phyloP scores from a whole-genome alignment of 1,140 invertebrate species.

The Leucophenga varia region DNA sequence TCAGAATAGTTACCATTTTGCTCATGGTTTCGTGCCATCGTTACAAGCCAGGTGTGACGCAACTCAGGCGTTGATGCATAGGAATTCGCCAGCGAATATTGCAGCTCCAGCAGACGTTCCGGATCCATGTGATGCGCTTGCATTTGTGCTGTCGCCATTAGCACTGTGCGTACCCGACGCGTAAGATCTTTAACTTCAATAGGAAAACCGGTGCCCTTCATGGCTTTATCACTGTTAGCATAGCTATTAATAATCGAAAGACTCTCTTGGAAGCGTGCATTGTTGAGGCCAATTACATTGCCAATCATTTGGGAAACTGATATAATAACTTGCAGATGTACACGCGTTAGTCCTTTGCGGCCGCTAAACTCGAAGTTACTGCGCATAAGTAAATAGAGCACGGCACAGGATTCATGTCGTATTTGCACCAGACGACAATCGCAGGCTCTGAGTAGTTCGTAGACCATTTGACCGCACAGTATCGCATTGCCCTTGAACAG shows the following conservation, averaged over 20 bases:
- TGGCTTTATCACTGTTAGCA: conserved; percentile 87
- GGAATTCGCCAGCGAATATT: conserved; percentile 90
- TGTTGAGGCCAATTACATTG: conserved; percentile 82
- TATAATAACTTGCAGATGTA: conserved; percentile 87
- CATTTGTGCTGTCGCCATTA: conserved; percentile 92
- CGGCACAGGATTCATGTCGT: conserved; percentile 85
- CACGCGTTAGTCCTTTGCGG: conserved; percentile 79
- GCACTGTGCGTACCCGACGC: conserved; percentile 85
- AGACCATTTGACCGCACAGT: conserved; percentile 82
- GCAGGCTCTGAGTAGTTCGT: conserved; percentile 77
- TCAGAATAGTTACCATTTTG: conserved; percentile 64
- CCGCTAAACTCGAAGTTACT: conserved; percentile 89
- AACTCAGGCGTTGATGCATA: conserved; percentile 93
- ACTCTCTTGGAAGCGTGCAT: conserved; percentile 87
- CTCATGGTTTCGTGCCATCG: conserved; percentile 84
- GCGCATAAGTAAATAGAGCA: conserved; percentile 88
- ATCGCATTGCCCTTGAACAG: conserved; percentile 82
- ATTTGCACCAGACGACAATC: conserved; percentile 77
- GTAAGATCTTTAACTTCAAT: conserved; percentile 90
- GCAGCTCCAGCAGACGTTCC: conserved; percentile 87
- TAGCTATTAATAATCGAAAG: conserved; percentile 91
- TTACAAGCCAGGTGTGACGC: conserved; percentile 89
- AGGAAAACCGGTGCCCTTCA: conserved; percentile 87
- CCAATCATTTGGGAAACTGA: conserved; percentile 89
- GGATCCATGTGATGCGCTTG: conserved; percentile 87